Conservation (phyloP, 2,888 invertebrate genomes). For the Metallyticus violacea region DNA sequence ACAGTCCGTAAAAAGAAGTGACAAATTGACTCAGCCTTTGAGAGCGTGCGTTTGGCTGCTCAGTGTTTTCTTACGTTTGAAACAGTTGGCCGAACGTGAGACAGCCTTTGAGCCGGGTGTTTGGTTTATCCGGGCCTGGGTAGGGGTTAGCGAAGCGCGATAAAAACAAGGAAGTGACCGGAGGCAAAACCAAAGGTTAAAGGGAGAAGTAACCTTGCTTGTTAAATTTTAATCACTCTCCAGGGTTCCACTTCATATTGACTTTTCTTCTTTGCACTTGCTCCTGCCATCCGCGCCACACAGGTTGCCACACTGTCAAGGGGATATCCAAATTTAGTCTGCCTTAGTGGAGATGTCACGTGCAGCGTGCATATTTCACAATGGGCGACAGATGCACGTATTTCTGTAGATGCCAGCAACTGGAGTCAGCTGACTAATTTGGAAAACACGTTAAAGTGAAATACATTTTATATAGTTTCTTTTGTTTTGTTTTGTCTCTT, state of each 20-base stretch:
- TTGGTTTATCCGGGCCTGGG: neutral
- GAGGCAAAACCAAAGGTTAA: neutral
- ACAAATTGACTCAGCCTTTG: too few relatives aligned
- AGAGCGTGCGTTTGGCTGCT: too few relatives aligned
- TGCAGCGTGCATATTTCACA: too few relatives aligned
- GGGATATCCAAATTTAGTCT: neutral
- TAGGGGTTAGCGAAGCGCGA: too few relatives aligned
- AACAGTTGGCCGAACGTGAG: neutral
- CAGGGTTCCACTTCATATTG: neutral
- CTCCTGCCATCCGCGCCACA: neutral
- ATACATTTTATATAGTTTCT: too few relatives aligned
- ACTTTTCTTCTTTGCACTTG: neutral
- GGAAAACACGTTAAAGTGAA: too few relatives aligned
- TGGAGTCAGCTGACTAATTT: too few relatives aligned
- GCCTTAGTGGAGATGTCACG: neutral
- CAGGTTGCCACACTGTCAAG: too few relatives aligned
- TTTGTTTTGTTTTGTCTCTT: too few relatives aligned
- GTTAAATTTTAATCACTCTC: neutral
- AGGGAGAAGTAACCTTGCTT: neutral
- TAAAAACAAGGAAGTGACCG: neutral
- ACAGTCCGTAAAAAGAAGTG: too few relatives aligned
- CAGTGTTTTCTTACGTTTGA: neutral
- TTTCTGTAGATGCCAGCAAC: too few relatives aligned
- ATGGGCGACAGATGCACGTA: too few relatives aligned
- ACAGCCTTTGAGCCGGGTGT: neutral